Evolutionary conservation across 1,140 invertebrate species (phyloP), one percentile per base, ranked within the genome.

Genomic region (Plectrocnemia conspersa): DNA sequence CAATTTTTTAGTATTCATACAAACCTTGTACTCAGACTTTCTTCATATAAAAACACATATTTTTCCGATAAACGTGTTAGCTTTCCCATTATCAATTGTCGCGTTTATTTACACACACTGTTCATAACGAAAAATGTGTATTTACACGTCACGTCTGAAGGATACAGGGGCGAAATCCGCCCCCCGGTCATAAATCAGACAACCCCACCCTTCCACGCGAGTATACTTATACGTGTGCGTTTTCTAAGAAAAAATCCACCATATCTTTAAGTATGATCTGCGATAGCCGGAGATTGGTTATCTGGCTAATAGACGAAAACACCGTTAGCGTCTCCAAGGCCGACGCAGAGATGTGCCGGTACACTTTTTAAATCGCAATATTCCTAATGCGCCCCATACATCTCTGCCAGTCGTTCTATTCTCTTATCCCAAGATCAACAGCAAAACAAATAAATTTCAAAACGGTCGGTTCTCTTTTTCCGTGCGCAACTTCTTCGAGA

Each of bases 251-350:
- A n/a, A n/a, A n/a, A n/a, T n/a, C n/a, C n/a, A n/a, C n/a, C n/a
- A n/a, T n/a, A n/a, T n/a, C n/a, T n/a, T n/a, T n/a, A 11, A 35
- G 32, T 35, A 35, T 35, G 16, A 16, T 38, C 19, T 5, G 36
- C 32, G 48, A 50, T 50, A 50, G 21, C 40, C 27, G 7, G 35
- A 41, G 56, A 58, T 52, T 58, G 49, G 46, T 58, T 58, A 58
- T 58, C 56, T 58, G 49, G 49, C 56, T 58, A 58, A 58, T 58
- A 52, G 45, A 16, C 27, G 52, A 45, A 32, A 54, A 54, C 35
- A 40, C 7, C n/a, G 40, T 35, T 54, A 29, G 27, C 6, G 27
- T n/a, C 6, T 29, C 27, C 6, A n/a, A 29, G n/a, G n/a, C 6
- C n/a, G 27, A 7, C 27, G 27, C 6, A 29, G n/a, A 29, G n/a